phyloP scores from a whole-genome alignment of 2,888 invertebrate genomes.

The Saturnia pavonia region DNA sequence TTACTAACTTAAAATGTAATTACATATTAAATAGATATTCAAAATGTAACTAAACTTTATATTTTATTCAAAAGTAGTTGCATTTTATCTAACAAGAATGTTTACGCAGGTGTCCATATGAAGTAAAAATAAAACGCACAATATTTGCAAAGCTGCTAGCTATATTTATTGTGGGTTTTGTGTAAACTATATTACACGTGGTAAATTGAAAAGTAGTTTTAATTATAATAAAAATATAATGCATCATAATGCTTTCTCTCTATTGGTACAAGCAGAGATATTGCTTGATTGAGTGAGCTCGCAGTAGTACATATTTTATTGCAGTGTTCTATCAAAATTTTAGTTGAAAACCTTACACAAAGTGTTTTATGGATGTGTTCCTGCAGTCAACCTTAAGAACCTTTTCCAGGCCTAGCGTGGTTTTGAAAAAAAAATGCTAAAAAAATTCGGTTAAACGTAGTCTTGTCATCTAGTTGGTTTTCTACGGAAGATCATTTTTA shows the following conservation, averaged over 20 bases:
- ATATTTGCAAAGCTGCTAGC: conserved; percentile 1
- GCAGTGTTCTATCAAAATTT: background rate
- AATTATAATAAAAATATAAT: background rate
- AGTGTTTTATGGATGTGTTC: background rate
- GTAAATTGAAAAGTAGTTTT: background rate
- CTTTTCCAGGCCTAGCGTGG: background rate
- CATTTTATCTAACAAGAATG: background rate
- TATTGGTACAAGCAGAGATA: background rate
- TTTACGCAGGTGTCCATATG: background rate
- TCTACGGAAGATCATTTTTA: too few species aligned
- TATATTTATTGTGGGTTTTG: background rate
- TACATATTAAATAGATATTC: background rate
- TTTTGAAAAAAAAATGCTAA: background rate
- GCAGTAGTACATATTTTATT: background rate
- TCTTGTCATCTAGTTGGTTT: too few species aligned
- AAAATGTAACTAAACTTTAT: background rate
- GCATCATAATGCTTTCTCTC: background rate
- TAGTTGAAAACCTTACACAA: background rate
- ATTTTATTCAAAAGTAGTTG: background rate
- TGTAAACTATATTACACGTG: background rate
- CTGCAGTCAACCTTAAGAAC: background rate
- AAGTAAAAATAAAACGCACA: background rate
- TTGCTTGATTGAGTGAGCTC: background rate
- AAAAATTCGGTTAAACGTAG: too few species aligned
- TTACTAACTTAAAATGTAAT: background rate